These are phyloP conservation scores for Pundamilia nyererei DNA, from an alignment of 2,113 vertebrate genomes.

Conservation along the genomic window DNA sequence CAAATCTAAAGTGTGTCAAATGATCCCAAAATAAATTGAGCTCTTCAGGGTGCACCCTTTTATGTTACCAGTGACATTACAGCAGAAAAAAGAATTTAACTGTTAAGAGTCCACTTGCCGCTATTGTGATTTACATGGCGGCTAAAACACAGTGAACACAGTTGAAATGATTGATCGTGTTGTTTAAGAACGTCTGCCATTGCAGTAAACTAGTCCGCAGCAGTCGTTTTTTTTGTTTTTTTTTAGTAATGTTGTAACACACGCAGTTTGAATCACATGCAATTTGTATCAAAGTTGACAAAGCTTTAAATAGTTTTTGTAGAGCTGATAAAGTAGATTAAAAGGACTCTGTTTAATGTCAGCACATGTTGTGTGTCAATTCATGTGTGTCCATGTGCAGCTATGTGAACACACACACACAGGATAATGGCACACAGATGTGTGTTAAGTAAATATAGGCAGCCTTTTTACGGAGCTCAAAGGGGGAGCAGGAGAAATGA, in stretches of 20 bases:
- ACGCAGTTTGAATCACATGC: neutral
- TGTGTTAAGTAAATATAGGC: conserved; percentile 61
- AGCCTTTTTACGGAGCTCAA: conserved; percentile 41
- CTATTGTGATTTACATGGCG: neutral
- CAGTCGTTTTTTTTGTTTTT: neutral
- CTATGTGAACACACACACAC: neutral
- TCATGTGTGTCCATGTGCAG: neutral
- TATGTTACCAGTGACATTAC: neutral
- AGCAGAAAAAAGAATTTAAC: neutral
- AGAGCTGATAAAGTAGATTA: conserved; percentile 1
- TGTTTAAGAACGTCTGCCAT: neutral
- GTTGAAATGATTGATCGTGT: neutral
- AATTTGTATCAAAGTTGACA: conserved; percentile 6
- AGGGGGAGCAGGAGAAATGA: conserved; percentile 51
- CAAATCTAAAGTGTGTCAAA: neutral
- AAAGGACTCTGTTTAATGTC: neutral
- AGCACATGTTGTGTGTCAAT: neutral
- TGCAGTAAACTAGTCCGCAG: neutral
- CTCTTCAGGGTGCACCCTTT: neutral
- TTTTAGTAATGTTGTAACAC: neutral
- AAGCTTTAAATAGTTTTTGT: conserved; percentile 31
- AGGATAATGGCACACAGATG: conserved; percentile 58
- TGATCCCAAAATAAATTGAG: neutral
- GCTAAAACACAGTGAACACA: neutral
- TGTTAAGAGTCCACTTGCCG: neutral